Base-by-base conservation (phyloP, 2,888 invertebrate species). In the Cheiracanthium punctorium region DNA sequence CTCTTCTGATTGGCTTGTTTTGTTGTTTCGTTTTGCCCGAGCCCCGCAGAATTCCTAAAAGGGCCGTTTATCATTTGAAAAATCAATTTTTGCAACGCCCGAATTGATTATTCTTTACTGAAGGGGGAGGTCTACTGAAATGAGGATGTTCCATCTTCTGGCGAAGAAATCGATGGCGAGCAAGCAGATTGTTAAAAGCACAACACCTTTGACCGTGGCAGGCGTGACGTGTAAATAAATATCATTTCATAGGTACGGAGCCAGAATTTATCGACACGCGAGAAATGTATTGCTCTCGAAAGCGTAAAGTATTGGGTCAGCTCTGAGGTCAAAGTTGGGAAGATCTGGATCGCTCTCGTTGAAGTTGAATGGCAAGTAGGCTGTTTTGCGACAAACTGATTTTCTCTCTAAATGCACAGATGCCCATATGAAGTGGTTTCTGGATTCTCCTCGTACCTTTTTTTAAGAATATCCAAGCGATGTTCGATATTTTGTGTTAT, bases 21-120 rank as follows among this genome's bases (percentile, higher is more conserved):
- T 58, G 58, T 58, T 58, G 58, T 58, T 58, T 58, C 24, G 5
- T 58, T 17, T 58, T 5, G 4, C 12, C 17, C 58, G 24, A 58
- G 24, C 24, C 58, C 24, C 24, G 24, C 4, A 12, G 58, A 58
- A 58, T 58, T 58, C 58, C 58, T 58, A 58, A 58, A 58, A 58
- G 58, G 24, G 58, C 58, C 58, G 58, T 58, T 58, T 58, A 58
- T 58, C 58, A 58, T 58, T 58, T 58, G 58, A 58, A 58, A 58
- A 58, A 58, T 58, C 58, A 58, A 58, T 58, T 58, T 58, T 58
- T 58, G 58, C 58, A 58, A 58, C 58, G 58, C 20, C 58, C 58
- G 24, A 58, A 58, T 58, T 20, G 58, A 58, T 58, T 58, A 58
- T 58, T 58, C 58, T 58, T 58, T 58, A 58, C 58, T 58, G 24